These are phyloP conservation scores for Aphelenchoides fujianensis DNA, from an alignment of 1,140 invertebrate species.

Conservation along the genomic window DNA sequence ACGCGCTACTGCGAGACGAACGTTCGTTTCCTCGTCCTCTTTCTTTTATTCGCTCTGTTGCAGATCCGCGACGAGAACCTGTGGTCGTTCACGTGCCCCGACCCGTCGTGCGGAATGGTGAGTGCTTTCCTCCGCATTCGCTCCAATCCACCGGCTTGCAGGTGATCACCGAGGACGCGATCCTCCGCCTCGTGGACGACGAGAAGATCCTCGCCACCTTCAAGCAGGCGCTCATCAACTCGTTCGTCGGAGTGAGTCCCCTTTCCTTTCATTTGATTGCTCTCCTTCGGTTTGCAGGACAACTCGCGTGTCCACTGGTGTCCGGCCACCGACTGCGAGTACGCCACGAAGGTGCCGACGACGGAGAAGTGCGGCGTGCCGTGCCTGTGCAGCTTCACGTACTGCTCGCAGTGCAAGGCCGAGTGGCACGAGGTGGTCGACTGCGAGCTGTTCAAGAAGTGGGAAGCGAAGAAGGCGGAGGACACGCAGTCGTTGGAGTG, in stretches of 20 bases:
- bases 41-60: neutral
- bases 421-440: conserved; percentile 97
- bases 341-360: conserved; percentile 87
- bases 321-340: conserved; percentile 90
- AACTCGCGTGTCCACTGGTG: conserved; percentile 92
- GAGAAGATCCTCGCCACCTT: neutral
- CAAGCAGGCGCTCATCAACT: conserved; percentile 34
- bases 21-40: conserved; percentile 70
- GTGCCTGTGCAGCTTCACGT: conserved; percentile 83
- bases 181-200: neutral
- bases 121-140: too few species aligned
- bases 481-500: conserved; percentile 97
- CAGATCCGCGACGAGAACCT: neutral
- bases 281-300: too few species aligned
- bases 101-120: too few species aligned
- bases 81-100: neutral
- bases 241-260: conserved; percentile 72
- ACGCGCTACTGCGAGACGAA: conserved; percentile 93
- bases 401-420: conserved; percentile 91
- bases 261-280: too few species aligned
- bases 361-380: conserved; percentile 88
- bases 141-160: too few species aligned
- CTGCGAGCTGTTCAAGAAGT: conserved; percentile 83
- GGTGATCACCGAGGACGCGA: neutral
- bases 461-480: conserved; percentile 98